A percentile compares a stretch with the other conserved stretches of the same genome.
These are phyloP conservation scores for Rostratula benghalensis DNA, from an alignment of 2,113 vertebrate species.

Conservation along the genomic window DNA sequence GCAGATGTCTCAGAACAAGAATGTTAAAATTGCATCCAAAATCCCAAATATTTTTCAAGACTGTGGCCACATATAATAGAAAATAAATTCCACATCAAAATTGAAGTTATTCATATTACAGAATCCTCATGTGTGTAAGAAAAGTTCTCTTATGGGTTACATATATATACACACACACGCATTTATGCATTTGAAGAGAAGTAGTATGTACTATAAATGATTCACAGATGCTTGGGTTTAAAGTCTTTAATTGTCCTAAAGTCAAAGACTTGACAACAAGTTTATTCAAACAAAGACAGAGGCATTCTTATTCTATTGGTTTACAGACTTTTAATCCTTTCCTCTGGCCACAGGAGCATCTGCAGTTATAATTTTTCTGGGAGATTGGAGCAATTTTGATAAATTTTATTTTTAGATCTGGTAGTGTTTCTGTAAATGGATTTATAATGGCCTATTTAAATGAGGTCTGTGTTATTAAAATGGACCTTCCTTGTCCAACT, in stretches of 20 bases:
- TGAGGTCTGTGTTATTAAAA: not conserved
- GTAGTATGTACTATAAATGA: not conserved
- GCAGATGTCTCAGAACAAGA: constrained; percentile 28
- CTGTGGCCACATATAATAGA: not conserved
- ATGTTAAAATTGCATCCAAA: not conserved
- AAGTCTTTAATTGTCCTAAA: not conserved
- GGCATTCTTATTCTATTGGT: not conserved
- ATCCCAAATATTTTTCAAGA: not conserved
- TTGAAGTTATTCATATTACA: not conserved
- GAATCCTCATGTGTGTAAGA: not conserved
- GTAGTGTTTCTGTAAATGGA: not conserved
- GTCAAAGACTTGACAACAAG: not conserved
- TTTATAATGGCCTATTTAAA: not conserved
- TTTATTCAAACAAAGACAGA: not conserved
- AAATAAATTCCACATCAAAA: not conserved
- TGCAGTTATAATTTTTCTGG: not conserved
- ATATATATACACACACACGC: not conserved
- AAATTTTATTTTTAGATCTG: not conserved
- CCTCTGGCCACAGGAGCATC: not conserved
- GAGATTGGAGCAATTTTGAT: not conserved
- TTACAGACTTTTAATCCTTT: not conserved
- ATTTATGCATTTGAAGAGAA: not conserved
- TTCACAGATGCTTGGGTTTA: not conserved
- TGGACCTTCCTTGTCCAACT: not conserved
- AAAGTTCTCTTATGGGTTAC: not conserved